A percentile compares a stretch with the other conserved stretches of the same genome.
Evolutionary conservation across 2,888 invertebrate genomes (phyloP).

Genomic region (Eurytoma adleriae): DNA sequence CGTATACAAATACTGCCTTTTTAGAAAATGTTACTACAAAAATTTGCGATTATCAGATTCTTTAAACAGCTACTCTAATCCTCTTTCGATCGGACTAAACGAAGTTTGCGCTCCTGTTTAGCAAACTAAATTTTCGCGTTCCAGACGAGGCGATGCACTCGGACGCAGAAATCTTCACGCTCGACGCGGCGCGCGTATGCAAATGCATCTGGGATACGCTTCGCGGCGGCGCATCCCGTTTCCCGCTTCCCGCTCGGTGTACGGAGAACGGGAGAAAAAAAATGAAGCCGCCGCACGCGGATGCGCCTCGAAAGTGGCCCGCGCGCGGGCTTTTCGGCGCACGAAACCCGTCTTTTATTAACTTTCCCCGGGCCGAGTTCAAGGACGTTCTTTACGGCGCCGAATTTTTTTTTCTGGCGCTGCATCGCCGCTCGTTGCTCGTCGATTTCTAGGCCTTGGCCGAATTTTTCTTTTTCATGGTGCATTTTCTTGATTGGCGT

Average conservation of each 20-base stretch:
- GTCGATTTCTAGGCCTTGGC: too few species aligned
- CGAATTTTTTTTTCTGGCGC: background rate
- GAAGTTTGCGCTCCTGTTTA: too few species aligned
- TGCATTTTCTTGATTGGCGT: too few species aligned
- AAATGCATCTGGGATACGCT: background rate
- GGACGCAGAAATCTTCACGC: background rate
- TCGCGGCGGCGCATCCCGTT: conserved; percentile 14
- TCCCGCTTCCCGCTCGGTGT: background rate
- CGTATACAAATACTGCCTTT: too few species aligned
- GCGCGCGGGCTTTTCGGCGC: background rate
- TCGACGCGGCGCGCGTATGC: background rate
- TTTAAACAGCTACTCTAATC: too few species aligned
- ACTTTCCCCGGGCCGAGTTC: conserved; percentile 29
- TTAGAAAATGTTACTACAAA: too few species aligned
- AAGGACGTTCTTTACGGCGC: conserved; percentile 35
- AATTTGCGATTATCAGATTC: too few species aligned
- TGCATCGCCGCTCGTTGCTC: background rate
- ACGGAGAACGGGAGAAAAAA: background rate
- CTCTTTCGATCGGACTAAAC: too few species aligned
- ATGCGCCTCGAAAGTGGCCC: conserved; percentile 25
- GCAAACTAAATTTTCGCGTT: background rate
- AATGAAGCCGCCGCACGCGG: too few species aligned
- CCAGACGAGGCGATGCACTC: too few species aligned
- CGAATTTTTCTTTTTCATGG: too few species aligned
- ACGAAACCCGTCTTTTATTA: too few species aligned